Conservation (phyloP, 2,797 vertebrate species). For the Pipistrellus pygmaeus region DNA sequence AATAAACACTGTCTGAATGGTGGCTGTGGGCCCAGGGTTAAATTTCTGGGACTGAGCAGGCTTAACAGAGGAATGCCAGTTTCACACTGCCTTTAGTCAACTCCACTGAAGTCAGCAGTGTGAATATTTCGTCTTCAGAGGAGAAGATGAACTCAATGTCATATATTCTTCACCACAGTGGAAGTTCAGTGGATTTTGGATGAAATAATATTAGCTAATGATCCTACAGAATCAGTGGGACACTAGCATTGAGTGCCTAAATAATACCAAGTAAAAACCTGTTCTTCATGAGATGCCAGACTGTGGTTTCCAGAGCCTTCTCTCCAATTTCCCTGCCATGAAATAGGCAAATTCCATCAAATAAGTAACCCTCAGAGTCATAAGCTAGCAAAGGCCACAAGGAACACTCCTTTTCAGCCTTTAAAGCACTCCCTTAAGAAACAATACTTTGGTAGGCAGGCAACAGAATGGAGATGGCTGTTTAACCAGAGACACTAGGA, state of each 20-base stretch:
- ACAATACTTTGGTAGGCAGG: no score
- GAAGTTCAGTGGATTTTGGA: background rate
- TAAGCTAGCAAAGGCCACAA: no score
- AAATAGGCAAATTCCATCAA: no score
- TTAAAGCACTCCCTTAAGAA: no score
- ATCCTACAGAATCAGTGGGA: background rate
- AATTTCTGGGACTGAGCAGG: background rate
- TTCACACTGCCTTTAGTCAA: background rate
- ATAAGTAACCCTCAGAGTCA: no score
- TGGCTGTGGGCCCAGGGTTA: background rate
- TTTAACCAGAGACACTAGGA: no score
- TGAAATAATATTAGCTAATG: background rate
- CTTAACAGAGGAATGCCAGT: background rate
- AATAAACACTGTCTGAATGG: background rate
- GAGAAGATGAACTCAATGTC: background rate
- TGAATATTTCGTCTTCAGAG: background rate
- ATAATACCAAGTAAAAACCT: background rate
- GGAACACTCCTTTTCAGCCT: no score
- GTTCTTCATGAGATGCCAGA: no score
- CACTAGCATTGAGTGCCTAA: background rate
- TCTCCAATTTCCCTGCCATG: background rate
- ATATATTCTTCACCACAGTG: background rate
- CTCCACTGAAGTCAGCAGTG: background rate
- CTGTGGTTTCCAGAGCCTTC: background rate
- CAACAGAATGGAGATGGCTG: no score